Evolutionary conservation across 2,113 vertebrate species (phyloP).

Genomic region (Phylloscopus trochiloides): DNA sequence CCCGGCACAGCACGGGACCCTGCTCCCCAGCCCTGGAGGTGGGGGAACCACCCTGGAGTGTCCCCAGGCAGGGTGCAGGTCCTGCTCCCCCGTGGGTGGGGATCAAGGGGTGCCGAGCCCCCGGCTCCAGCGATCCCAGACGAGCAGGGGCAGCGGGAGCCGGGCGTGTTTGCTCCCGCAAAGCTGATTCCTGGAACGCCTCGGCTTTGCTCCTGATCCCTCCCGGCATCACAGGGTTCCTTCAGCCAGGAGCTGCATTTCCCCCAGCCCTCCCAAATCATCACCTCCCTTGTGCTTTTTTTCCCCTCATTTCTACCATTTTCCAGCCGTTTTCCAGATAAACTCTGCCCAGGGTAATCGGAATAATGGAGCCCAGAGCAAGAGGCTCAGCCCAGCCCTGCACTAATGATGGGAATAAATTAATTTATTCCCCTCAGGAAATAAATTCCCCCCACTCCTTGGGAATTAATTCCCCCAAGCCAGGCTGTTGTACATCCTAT

Average conservation of each 20-base stretch:
- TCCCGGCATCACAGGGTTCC: accelerated
- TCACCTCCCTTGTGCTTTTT: background rate
- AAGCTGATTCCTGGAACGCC: background rate
- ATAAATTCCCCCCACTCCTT: accelerated
- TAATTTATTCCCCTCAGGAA: background rate
- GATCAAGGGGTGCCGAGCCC: background rate
- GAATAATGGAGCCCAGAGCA: background rate
- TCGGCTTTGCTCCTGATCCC: accelerated
- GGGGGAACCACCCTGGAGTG: background rate
- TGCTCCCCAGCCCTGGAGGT: background rate
- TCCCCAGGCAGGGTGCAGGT: accelerated
- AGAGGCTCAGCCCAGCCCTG: background rate
- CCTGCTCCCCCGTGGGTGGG: accelerated
- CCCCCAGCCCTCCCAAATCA: background rate
- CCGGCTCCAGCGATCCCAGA: accelerated
- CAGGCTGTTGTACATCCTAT: background rate
- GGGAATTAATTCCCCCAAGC: background rate
- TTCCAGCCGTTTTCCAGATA: background rate
- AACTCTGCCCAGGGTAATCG: background rate
- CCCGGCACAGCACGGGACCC: accelerated
- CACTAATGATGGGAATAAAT: background rate
- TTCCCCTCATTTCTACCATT: background rate
- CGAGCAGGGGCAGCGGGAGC: accelerated
- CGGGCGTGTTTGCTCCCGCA: accelerated
- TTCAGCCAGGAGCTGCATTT: background rate